Evolutionary conservation across 2,888 invertebrate genomes (phyloP).

Genomic region (Drosophila neutralis): DNA sequence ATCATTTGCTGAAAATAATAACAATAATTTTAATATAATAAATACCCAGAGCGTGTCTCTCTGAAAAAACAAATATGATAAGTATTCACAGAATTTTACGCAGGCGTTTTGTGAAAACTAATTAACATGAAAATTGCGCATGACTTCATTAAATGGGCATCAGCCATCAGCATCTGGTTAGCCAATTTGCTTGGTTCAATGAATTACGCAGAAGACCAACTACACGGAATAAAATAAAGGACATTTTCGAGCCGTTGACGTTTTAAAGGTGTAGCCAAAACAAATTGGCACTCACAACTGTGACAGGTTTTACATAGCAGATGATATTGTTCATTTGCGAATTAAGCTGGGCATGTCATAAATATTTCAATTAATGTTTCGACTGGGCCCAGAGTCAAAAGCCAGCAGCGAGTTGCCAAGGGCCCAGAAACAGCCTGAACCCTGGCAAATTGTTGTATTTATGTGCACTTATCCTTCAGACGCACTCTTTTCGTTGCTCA

Average conservation of each 20-base stretch:
- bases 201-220: conserved; percentile 11
- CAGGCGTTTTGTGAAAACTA: conserved; percentile 17
- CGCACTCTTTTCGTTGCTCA: conserved; percentile 57
- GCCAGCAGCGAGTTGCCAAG: background rate
- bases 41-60: conserved; percentile 10
- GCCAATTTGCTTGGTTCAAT: conserved; percentile 33
- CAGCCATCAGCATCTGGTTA: conserved; percentile 28
- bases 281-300: conserved; percentile 9
- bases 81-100: conserved; percentile 27
- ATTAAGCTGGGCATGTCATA: conserved; percentile 48
- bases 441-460: conserved; percentile 58
- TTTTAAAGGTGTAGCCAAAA: background rate
- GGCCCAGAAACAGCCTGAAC: conserved; percentile 28
- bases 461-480: conserved; percentile 64
- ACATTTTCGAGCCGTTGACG: background rate
- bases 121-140: conserved; percentile 43
- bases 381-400: conserved; percentile 18
- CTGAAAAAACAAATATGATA: conserved; percentile 38
- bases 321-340: conserved; percentile 30
- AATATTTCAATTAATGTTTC: conserved; percentile 75
- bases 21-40: conserved; percentile 36
- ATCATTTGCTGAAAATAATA: conserved; percentile 17
- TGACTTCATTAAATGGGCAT: conserved; percentile 42
- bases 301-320: conserved; percentile 18
- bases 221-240: background rate